Evolutionary conservation across 64 coral and sea anemone species (phyloP), one percentile per base, ranked within the genome.

Genomic region (Dendronephthya gigantea): DNA sequence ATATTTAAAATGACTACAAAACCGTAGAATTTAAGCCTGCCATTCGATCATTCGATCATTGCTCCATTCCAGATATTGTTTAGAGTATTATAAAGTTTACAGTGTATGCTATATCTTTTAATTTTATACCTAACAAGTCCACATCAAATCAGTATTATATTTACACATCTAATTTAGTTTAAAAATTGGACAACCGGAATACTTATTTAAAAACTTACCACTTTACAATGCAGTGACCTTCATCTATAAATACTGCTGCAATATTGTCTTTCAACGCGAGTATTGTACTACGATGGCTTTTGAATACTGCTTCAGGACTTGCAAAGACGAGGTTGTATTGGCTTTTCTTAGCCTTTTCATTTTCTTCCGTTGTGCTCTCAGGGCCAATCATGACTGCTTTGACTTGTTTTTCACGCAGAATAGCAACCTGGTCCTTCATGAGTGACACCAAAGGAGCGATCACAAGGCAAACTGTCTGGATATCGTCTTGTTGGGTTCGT

Each of bases 211-310:
- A 45, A 66, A 66, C 72, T 79, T 34, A 88, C 87, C 87, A 88
- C 41, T 88, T 88, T 7, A 56, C 43, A 82, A 88, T 59, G 38
- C 87, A 88, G 38, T 88, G 87, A 27, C 87, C 82, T 59, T 88
- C 87, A 25, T 88, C 87, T 19, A 88, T 36, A 39, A 88, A 88
- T 58, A 88, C 50, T 11, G 74, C 87, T 50, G 45, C 49, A 11
- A 88, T 10, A 8, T 38, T 48, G 29, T 88, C 66, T 82, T 45
- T 88, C 33, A 82, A 49, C 6, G 72, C 40, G 32, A 79, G 28
- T 33, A 79, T 30, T 1, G 72, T 79, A 8, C 27, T 8, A 1
- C 72, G 72, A 34, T 79, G 72, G 29, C 72, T 79, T 34, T 34
- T 34, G 31, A 79, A 79, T 79, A 79, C 22, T 79, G 72, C 72